Percentiles rank a stretch among this genome's conserved stretches.
Evolutionary conservation across 1,140 invertebrate genomes (phyloP).

Genomic region (Chionoecetes opilio): DNA sequence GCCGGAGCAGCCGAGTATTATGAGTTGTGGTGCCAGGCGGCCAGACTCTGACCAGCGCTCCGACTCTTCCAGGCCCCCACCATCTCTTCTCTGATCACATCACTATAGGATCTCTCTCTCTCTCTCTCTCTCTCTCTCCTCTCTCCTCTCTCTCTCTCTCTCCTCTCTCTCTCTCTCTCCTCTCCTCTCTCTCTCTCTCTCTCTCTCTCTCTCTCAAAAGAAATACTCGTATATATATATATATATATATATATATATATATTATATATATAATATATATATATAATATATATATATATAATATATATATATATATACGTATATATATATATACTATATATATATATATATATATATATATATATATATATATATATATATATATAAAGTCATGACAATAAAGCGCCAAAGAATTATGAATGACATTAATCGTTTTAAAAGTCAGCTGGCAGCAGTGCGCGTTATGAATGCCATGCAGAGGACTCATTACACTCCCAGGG

Average conservation of each 20-base stretch:
- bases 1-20: neutral
- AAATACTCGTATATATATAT: neutral
- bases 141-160: neutral
- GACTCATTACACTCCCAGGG: neutral
- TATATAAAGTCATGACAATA: neutral
- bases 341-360: too few relatives aligned
- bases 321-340: too few relatives aligned
- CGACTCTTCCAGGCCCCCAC: neutral
- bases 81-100: neutral
- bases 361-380: too few relatives aligned
- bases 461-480: neutral
- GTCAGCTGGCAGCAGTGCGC: neutral
- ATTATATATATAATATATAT: too few relatives aligned
- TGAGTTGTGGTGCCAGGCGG: neutral
- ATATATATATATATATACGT: too few relatives aligned
- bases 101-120: neutral
- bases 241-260: neutral
- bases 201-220: neutral
- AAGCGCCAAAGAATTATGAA: neutral
- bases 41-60: neutral
- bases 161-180: neutral
- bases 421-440: constrained; percentile 21
- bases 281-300: too few relatives aligned
- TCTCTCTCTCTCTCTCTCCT: constrained; percentile 12
- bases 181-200: neutral